These are phyloP conservation scores for Ostrea denselamellosa DNA, from an alignment of 1,140 invertebrate genomes.

Conservation along the genomic window DNA sequence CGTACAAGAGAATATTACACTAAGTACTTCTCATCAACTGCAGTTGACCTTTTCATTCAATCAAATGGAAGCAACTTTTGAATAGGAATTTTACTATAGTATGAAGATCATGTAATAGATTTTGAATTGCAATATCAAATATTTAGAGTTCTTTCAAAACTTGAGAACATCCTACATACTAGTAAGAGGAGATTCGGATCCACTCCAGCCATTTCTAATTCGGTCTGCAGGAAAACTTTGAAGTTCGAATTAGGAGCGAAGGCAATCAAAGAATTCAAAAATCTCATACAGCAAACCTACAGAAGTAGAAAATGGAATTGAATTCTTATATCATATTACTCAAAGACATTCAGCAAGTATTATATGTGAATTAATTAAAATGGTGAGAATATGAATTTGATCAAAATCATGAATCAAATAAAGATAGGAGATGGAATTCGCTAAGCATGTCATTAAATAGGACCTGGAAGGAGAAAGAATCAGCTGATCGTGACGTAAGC, in stretches of 20 bases:
- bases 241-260: conserved; percentile 83
- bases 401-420: background rate
- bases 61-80: no score
- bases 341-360: no score
- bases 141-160: no score
- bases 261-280: conserved; percentile 90
- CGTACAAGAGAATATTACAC: no score
- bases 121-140: no score
- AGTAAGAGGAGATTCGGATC: conserved; percentile 86
- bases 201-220: conserved; percentile 90
- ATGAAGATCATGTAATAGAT: no score
- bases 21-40: no score
- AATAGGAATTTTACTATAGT: no score
- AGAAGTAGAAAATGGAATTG: background rate
- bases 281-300: conserved; percentile 89
- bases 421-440: background rate
- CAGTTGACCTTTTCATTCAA: no score
- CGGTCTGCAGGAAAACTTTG: conserved; percentile 91
- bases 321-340: background rate
- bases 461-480: conserved; percentile 66
- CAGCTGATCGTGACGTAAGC: conserved; percentile 82
- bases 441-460: background rate
- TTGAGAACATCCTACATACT: conserved; percentile 77
- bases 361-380: no score
- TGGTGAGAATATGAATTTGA: background rate